These are phyloP conservation scores for Pipa parva DNA, from an alignment of 2,113 vertebrate genomes.

Conservation along the genomic window DNA sequence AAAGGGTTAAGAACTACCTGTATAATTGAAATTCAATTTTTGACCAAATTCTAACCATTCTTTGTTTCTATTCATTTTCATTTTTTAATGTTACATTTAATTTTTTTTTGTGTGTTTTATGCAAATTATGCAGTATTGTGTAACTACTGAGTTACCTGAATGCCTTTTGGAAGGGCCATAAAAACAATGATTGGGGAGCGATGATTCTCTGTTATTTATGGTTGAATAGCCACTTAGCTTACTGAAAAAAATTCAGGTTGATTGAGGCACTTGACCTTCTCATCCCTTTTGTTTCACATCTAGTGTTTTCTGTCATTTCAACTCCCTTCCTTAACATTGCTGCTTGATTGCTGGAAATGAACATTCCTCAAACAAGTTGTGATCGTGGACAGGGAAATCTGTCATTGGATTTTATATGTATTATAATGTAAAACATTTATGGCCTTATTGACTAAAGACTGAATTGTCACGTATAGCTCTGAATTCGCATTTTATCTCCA, in stretches of 20 bases:
- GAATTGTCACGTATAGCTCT: no score
- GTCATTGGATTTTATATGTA: no score
- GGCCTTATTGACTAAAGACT: no score
- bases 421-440: no score
- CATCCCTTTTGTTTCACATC: conserved; percentile 41
- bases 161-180: conserved; percentile 43
- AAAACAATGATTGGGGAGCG: conserved; percentile 53
- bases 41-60: not conserved
- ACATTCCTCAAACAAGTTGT: no score
- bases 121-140: conserved; percentile 52
- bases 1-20: no score
- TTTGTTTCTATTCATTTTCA: not conserved
- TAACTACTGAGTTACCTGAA: conserved; percentile 48
- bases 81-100: not conserved
- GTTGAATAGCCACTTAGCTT: conserved; percentile 45
- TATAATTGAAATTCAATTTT: not conserved
- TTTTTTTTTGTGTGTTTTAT: no score
- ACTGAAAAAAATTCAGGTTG: conserved; percentile 53
- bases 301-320: conserved; percentile 43
- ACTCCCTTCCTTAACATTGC: conserved; percentile 44
- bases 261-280: conserved; percentile 54
- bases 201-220: conserved; percentile 46
- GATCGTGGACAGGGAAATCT: no score
- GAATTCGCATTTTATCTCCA: no score
- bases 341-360: conserved; percentile 20